These are phyloP conservation scores for Astropecten irregularis DNA, from an alignment of 53 echinoderm and acorn worm species.

Conservation along the genomic window DNA sequence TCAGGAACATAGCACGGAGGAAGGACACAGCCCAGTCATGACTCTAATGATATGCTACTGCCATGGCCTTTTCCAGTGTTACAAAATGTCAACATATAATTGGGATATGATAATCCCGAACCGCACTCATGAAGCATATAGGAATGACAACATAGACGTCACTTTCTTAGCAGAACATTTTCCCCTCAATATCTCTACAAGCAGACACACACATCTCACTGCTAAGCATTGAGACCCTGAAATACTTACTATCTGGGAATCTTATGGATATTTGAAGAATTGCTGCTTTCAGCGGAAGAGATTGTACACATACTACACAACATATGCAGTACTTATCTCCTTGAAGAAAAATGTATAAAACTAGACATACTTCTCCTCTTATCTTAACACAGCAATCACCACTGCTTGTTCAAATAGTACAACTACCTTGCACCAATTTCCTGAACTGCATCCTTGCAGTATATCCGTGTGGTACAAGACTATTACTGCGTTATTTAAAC, in stretches of 20 bases:
- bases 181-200: too few relatives aligned
- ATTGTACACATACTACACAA: slow-evolving; percentile 14
- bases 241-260: not conserved
- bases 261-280: slow-evolving; percentile 12
- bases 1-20: too few relatives aligned
- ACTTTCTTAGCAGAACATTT: too few relatives aligned
- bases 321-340: not conserved
- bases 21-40: too few relatives aligned
- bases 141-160: too few relatives aligned
- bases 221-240: slow-evolving; percentile 18
- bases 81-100: too few relatives aligned
- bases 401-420: not conserved
- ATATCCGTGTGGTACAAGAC: not conserved
- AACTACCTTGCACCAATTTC: not conserved
- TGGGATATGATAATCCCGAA: too few relatives aligned
- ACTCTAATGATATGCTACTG: too few relatives aligned
- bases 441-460: not conserved
- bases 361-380: not conserved
- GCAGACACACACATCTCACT: not conserved
- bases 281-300: not conserved
- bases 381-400: slow-evolving; percentile 10
- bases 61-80: too few relatives aligned
- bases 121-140: too few relatives aligned
- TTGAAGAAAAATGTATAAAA: not conserved
- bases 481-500: not conserved